Percentiles rank a stretch among this genome's conserved stretches.
These are phyloP conservation scores for Actinostola sp. DNA, from an alignment of 92 coral and sea anemone genomes.

Conservation along the genomic window DNA sequence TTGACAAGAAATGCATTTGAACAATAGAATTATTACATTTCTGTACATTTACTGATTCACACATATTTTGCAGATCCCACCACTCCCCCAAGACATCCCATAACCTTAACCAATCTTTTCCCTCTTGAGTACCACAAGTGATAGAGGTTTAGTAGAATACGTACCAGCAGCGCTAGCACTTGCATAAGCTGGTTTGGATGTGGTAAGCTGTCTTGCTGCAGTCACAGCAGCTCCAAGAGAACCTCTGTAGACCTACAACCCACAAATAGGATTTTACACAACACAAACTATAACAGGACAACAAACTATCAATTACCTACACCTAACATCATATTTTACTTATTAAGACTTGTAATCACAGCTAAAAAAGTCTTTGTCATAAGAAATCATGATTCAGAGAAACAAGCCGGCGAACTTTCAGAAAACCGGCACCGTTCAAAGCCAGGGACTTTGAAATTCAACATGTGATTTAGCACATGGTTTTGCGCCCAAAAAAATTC, in stretches of 20 bases:
- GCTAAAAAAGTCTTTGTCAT: background rate
- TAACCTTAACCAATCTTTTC: background rate
- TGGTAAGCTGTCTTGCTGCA: conserved; percentile 78
- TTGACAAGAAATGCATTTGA: too few species aligned
- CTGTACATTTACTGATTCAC: background rate
- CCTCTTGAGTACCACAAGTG: background rate
- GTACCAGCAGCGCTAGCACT: conserved; percentile 76
- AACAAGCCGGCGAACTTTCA: conserved; percentile 31
- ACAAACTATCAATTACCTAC: background rate
- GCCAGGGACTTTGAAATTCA: conserved; percentile 6
- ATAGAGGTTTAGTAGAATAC: conserved; percentile 7
- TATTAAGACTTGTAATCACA: background rate
- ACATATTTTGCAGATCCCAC: background rate
- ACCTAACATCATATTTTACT: background rate
- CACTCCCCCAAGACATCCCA: background rate
- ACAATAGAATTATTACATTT: conserved; percentile 3
- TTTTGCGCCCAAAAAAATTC: background rate
- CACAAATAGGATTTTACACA: background rate
- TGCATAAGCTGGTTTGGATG: conserved; percentile 80
- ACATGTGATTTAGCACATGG: background rate
- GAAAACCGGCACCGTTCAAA: conserved; percentile 16
- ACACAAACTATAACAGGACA: background rate
- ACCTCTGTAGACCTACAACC: conserved; percentile 83
- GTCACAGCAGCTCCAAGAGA: conserved; percentile 85
- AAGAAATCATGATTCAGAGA: conserved; percentile 4